Evolutionary conservation across 2,113 vertebrate genomes (phyloP).

Genomic region (Rhagologus leucostigma): DNA sequence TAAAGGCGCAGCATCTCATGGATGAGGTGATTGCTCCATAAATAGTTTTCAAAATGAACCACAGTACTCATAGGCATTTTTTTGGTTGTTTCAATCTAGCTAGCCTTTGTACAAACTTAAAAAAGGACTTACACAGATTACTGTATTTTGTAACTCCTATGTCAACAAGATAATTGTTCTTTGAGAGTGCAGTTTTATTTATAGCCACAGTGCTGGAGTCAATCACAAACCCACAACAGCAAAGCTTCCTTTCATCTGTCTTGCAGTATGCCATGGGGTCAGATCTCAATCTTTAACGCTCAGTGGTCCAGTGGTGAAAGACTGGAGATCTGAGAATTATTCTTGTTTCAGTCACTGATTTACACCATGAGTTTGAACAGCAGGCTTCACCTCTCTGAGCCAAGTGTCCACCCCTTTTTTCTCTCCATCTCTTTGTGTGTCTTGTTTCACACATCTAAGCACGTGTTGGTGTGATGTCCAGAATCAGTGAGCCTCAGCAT

Average conservation of each 20-base stretch:
- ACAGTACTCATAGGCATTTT: not conserved
- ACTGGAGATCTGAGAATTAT: not conserved
- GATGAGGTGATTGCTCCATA: not conserved
- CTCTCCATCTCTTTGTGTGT: not conserved
- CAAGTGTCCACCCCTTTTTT: not conserved
- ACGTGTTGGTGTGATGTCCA: not conserved
- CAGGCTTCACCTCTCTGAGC: not conserved
- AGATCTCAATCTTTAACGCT: not conserved
- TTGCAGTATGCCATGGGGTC: not conserved
- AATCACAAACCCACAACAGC: not conserved
- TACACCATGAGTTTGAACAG: not conserved
- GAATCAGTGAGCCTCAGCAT: not conserved
- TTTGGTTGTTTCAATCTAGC: not conserved
- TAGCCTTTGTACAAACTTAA: not conserved
- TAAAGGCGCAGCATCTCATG: not conserved
- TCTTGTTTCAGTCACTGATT: not conserved
- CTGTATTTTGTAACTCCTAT: not conserved
- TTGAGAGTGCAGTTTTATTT: not conserved
- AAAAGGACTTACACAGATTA: not conserved
- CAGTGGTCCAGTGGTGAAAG: not conserved
- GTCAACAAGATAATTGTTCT: not conserved
- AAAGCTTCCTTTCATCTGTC: not conserved
- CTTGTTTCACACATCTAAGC: not conserved
- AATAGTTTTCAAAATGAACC: not conserved
- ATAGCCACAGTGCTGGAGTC: not conserved